These are phyloP conservation scores for Sebastolobus altivelis DNA, from an alignment of 2,797 vertebrate genomes.

Conservation along the genomic window DNA sequence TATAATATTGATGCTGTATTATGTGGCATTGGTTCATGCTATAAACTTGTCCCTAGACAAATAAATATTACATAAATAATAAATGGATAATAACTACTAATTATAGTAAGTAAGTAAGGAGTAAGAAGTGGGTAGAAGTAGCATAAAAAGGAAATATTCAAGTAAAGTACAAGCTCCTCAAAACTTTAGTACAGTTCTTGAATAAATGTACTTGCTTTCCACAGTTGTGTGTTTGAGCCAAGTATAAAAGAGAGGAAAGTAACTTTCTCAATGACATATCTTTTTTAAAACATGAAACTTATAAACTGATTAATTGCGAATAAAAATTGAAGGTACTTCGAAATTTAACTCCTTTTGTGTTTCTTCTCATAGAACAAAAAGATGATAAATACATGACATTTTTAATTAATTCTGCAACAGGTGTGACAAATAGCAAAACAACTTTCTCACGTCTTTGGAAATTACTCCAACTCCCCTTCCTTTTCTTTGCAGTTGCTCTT, in stretches of 20 bases:
- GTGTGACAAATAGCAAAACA: constrained; percentile 38
- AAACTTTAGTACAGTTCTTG: background rate
- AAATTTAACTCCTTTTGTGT: background rate
- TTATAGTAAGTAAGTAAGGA: background rate
- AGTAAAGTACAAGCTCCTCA: background rate
- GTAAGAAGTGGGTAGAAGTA: background rate
- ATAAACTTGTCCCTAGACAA: no score
- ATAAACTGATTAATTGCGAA: constrained; percentile 2
- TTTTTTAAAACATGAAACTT: constrained; percentile 8
- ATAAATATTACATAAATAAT: background rate
- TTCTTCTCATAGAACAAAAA: background rate
- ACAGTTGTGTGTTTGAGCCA: background rate
- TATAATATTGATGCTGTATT: background rate
- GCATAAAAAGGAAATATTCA: background rate
- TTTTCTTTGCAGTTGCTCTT: constrained; percentile 63
- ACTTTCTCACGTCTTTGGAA: constrained; percentile 67
- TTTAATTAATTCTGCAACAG: constrained; percentile 23
- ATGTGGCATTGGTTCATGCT: background rate
- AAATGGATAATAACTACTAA: background rate
- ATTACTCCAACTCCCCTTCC: constrained; percentile 72
- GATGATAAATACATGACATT: background rate
- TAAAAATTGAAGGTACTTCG: background rate
- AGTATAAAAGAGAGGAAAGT: constrained; percentile 1
- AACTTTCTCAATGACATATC: background rate
- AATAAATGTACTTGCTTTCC: background rate